These are phyloP conservation scores for Musca domestica DNA, from an alignment of 1,140 invertebrate genomes.

Conservation along the genomic window DNA sequence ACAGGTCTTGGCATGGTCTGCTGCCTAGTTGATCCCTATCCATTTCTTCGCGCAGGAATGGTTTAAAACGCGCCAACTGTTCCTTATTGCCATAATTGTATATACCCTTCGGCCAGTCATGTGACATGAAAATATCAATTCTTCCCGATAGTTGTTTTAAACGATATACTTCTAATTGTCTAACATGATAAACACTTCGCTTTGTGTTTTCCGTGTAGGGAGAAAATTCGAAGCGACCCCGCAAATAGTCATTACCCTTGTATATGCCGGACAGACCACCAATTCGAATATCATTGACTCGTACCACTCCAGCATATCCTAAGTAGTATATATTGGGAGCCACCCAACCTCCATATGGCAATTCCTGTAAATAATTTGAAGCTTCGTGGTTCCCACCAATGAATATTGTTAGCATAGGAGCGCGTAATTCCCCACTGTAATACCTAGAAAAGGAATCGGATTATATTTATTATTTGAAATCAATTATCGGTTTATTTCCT, in stretches of 20 bases:
- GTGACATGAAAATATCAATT: slow-evolving; percentile 89
- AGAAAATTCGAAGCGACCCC: slow-evolving; percentile 83
- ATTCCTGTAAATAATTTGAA: slow-evolving; percentile 92
- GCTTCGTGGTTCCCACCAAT: slow-evolving; percentile 99
- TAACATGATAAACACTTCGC: slow-evolving; percentile 88
- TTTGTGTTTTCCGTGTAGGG: slow-evolving; percentile 79
- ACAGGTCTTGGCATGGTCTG: slow-evolving; percentile 75
- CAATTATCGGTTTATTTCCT: slow-evolving; percentile 43
- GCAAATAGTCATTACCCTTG: slow-evolving; percentile 81
- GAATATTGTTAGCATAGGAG: slow-evolving; percentile 91
- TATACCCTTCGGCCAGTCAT: slow-evolving; percentile 95
- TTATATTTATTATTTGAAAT: neutral
- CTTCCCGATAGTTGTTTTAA: slow-evolving; percentile 66
- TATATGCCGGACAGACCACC: slow-evolving; percentile 87
- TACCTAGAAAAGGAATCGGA: slow-evolving; percentile 64
- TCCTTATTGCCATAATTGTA: slow-evolving; percentile 81
- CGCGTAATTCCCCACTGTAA: slow-evolving; percentile 89
- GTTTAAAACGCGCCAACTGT: slow-evolving; percentile 77
- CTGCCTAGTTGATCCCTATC: slow-evolving; percentile 79
- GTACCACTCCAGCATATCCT: slow-evolving; percentile 87
- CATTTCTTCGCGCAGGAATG: slow-evolving; percentile 73
- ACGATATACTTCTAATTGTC: slow-evolving; percentile 83
- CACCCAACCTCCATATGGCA: slow-evolving; percentile 97
- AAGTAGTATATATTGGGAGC: slow-evolving; percentile 98
- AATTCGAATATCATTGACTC: slow-evolving; percentile 84